Percentiles rank a stretch among this genome's conserved stretches.
Conservation (phyloP, 35 echinoderm and acorn worm genomes). For the Strongylocentrotus purpuratus region DNA sequence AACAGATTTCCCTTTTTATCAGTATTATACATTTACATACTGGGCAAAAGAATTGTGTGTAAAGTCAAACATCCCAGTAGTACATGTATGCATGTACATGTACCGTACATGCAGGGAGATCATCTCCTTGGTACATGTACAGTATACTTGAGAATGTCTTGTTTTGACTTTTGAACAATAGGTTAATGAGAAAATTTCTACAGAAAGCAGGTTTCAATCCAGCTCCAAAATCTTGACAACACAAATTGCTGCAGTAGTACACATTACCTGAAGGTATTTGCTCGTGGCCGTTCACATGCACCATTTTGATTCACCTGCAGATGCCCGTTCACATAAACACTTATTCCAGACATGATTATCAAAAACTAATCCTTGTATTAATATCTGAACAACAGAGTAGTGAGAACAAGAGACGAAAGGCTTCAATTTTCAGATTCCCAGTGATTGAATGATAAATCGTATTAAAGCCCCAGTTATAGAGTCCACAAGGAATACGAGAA, state of each 20-base stretch:
- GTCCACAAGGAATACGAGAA: neutral
- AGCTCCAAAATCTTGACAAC: neutral
- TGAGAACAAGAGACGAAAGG: neutral
- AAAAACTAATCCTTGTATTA: neutral
- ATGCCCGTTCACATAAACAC: conserved; percentile 3
- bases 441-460: neutral
- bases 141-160: too few relatives aligned
- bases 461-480: neutral
- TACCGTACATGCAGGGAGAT: too few relatives aligned
- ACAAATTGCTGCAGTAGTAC: neutral
- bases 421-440: neutral
- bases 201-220: too few relatives aligned
- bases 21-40: too few relatives aligned
- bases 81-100: too few relatives aligned
- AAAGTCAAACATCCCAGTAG: too few relatives aligned
- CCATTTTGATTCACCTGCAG: neutral
- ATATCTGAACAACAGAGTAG: neutral
- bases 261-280: conserved; percentile 27
- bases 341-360: neutral
- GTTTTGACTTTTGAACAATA: too few relatives aligned
- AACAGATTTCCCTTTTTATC: too few relatives aligned
- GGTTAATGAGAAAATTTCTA: too few relatives aligned
- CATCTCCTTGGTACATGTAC: too few relatives aligned
- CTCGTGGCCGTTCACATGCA: neutral
- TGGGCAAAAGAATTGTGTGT: too few relatives aligned